Conservation (phyloP, 1,140 invertebrate species). For the Aphaenogaster rudis region DNA sequence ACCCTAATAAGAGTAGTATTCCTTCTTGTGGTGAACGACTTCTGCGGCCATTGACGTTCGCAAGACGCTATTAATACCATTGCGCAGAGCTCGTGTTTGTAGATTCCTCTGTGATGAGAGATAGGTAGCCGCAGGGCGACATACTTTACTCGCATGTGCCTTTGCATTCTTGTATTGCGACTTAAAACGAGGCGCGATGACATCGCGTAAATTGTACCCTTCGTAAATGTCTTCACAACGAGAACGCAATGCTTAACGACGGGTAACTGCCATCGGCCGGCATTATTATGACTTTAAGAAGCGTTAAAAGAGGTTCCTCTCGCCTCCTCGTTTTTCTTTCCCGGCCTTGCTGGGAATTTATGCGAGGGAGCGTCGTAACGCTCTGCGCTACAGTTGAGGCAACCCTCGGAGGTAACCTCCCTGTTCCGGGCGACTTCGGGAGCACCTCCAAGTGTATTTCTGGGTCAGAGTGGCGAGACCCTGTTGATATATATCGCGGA, state of each 20-base stretch:
- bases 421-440: conserved; percentile 56
- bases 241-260: conserved; percentile 61
- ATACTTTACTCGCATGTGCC: conserved; percentile 14
- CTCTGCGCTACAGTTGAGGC: neutral
- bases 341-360: conserved; percentile 58
- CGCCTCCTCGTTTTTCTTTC: conserved; percentile 34
- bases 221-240: conserved; percentile 44
- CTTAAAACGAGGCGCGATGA: conserved; percentile 24
- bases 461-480: conserved; percentile 77
- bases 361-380: conserved; percentile 13
- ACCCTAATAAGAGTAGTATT: conserved; percentile 34
- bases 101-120: conserved; percentile 16
- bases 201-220: conserved; percentile 35
- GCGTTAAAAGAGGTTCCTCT: conserved; percentile 50
- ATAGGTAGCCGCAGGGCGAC: conserved; percentile 12
- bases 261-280: conserved; percentile 51
- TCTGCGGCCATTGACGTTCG: conserved; percentile 38
- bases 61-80: conserved; percentile 43
- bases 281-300: conserved; percentile 64
- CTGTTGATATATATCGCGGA: conserved; percentile 71
- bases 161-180: conserved; percentile 8
- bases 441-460: conserved; percentile 74
- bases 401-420: conserved; percentile 46
- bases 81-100: neutral
- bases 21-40: conserved; percentile 13